phyloP scores from a whole-genome alignment of 2,888 invertebrate genomes.

The Temnothorax ravouxi region DNA sequence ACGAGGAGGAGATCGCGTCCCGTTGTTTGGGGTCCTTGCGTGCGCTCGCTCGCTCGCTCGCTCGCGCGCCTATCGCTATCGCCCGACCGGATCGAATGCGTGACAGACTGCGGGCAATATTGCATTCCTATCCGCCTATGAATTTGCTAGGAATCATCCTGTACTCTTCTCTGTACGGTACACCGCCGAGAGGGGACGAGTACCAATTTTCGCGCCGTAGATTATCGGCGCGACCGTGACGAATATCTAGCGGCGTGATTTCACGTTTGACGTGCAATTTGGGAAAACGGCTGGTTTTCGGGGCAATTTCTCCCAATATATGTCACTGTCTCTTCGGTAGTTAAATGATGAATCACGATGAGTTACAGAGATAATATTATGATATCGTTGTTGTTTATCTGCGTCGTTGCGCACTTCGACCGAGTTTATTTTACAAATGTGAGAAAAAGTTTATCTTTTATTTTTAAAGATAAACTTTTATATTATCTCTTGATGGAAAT shows the following conservation, averaged over 20 bases:
- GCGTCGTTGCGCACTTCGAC: neutral
- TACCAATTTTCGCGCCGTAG: constrained; percentile 54
- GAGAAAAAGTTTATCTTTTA: neutral
- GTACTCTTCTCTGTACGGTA: constrained; percentile 22
- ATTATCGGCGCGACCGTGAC: constrained; percentile 68
- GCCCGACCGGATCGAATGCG: constrained; percentile 83
- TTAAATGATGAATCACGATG: constrained; percentile 32
- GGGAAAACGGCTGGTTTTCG: constrained; percentile 20
- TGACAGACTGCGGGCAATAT: constrained; percentile 84
- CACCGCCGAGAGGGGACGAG: constrained; percentile 59
- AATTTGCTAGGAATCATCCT: constrained; percentile 69
- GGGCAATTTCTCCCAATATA: constrained; percentile 9
- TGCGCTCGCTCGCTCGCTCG: constrained; percentile 36
- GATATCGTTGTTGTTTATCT: neutral
- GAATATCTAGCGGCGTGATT: constrained; percentile 62
- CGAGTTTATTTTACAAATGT: neutral
- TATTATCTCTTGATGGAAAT: neutral
- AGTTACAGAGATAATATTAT: neutral
- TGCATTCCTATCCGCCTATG: constrained; percentile 82
- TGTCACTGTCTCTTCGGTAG: neutral
- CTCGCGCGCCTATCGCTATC: constrained; percentile 59
- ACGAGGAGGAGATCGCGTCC: constrained; percentile 61
- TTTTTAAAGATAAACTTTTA: neutral
- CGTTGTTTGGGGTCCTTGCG: constrained; percentile 22
- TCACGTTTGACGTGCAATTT: constrained; percentile 48